Percentiles rank a stretch among this genome's conserved stretches.
Conservation (phyloP, 2,113 vertebrate species). For the Eclectus roratus region DNA sequence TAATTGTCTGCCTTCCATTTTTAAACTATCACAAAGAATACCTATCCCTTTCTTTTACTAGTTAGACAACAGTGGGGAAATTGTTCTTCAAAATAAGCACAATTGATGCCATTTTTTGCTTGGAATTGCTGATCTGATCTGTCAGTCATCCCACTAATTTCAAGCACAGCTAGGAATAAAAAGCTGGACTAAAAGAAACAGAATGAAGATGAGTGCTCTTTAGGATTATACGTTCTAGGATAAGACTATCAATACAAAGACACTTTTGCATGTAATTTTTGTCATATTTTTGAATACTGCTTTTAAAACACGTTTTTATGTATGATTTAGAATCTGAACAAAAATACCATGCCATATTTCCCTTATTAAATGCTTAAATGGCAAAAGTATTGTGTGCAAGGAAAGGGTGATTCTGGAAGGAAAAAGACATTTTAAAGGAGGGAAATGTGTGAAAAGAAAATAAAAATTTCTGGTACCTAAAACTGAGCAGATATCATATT, state of each 20-base stretch:
- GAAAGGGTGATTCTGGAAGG: not conserved
- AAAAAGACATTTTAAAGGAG: not conserved
- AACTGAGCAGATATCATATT: not conserved
- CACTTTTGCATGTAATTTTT: not conserved
- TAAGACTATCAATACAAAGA: not conserved
- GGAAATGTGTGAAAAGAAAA: not conserved
- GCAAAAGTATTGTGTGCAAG: not conserved
- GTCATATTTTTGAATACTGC: not conserved
- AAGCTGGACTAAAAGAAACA: not conserved
- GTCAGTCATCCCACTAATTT: conserved; percentile 6
- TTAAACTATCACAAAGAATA: not conserved
- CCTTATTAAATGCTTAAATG: not conserved
- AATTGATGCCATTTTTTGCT: not conserved
- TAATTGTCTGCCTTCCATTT: conserved; percentile 26
- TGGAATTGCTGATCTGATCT: conserved; percentile 35
- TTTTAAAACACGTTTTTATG: not conserved
- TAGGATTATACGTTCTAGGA: not conserved
- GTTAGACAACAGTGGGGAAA: conserved; percentile 32
- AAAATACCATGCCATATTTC: not conserved
- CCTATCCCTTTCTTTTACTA: not conserved
- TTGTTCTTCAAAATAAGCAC: conserved; percentile 19
- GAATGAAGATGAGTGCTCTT: not conserved
- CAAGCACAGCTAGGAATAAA: conserved; percentile 6
- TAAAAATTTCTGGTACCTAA: not conserved
- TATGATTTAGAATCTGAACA: not conserved